A percentile compares a stretch with the other conserved stretches of the same genome.
Conservation (phyloP, 2,797 vertebrate genomes). For the Threskiornis aethiopicus region DNA sequence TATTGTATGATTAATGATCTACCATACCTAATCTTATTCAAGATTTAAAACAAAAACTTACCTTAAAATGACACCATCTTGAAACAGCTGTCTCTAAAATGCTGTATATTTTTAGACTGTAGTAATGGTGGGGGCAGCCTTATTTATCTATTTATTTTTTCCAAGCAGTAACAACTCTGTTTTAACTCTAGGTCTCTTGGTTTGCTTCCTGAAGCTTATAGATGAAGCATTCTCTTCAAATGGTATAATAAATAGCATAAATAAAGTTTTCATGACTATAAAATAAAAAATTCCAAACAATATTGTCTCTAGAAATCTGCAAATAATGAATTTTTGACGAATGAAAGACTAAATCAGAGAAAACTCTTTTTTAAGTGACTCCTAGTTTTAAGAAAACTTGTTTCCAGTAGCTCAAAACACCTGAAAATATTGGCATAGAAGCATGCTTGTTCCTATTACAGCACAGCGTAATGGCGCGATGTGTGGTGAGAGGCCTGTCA, state of each 20-base stretch:
- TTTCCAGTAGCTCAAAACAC: not conserved
- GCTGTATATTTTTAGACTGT: not conserved
- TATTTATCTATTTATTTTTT: not conserved
- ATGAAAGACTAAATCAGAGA: not conserved
- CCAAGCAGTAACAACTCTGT: not conserved
- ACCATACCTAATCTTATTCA: not conserved
- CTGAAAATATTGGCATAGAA: not conserved
- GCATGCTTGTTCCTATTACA: not conserved
- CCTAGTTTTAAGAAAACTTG: not conserved
- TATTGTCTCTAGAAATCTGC: not conserved
- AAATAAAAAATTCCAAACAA: not conserved
- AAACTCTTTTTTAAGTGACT: not conserved
- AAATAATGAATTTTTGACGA: not conserved
- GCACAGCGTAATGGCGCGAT: not conserved
- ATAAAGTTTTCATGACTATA: not conserved
- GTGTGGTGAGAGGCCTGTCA: not conserved
- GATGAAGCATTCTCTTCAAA: not conserved
- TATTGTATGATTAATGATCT: not conserved
- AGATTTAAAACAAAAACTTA: not conserved
- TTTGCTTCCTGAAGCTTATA: not conserved
- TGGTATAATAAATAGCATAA: not conserved
- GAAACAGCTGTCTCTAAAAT: not conserved
- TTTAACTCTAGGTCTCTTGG: not conserved
- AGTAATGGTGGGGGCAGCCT: not conserved
- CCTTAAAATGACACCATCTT: not conserved